Percentiles rank a stretch among this genome's conserved stretches.
Conservation (phyloP, 37 sponge, comb jelly and placozoan species). For the Cliona cf. orientalis region DNA sequence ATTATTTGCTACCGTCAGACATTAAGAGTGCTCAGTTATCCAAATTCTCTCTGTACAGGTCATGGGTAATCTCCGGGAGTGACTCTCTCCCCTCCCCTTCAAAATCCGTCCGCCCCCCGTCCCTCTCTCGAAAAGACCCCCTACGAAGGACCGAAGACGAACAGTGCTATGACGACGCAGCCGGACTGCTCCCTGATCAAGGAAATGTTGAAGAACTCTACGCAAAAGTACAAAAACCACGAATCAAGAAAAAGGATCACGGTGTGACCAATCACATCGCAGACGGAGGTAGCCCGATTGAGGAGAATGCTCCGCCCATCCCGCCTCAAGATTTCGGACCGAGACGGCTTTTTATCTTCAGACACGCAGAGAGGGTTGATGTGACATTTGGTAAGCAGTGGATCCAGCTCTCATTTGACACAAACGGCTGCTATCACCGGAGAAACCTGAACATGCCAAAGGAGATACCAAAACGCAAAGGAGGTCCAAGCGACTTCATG, state of each 20-base stretch:
- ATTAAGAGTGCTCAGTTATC: too few relatives aligned
- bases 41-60: too few relatives aligned
- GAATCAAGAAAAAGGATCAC: background rate
- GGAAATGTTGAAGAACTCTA: constrained; percentile 68
- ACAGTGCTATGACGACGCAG: constrained; percentile 35
- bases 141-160: constrained; percentile 37
- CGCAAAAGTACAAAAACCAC: constrained; percentile 60
- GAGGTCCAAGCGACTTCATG: constrained; percentile 69
- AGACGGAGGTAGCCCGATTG: background rate
- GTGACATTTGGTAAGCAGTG: constrained; percentile 95
- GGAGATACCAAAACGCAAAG: constrained; percentile 77
- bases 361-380: constrained; percentile 93
- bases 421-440: constrained; percentile 80
- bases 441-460: constrained; percentile 93
- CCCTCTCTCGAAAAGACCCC: constrained; percentile 23
- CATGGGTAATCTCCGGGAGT: constrained; percentile 23
- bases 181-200: constrained; percentile 57
- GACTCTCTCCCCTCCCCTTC: constrained; percentile 30
- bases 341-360: constrained; percentile 76
- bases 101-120: background rate
- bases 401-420: constrained; percentile 86
- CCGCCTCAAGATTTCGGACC: constrained; percentile 66
- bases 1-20: too few relatives aligned
- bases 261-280: background rate
- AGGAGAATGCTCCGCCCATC: constrained; percentile 30